Conservation (phyloP, 2,888 invertebrate genomes). For the Leucania comma region DNA sequence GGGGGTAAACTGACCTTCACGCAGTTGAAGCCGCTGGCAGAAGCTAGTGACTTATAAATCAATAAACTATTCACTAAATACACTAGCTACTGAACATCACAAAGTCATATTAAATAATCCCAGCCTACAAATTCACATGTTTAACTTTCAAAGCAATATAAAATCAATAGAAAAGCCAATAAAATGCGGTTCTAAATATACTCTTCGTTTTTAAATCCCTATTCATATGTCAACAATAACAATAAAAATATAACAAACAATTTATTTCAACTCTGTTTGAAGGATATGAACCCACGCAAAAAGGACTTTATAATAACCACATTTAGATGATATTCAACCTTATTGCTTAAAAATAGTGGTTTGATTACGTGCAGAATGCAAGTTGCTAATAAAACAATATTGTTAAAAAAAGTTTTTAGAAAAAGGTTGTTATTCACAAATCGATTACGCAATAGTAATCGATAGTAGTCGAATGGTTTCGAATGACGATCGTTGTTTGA, state of each 20-base stretch:
- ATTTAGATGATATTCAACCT: conserved; percentile 3
- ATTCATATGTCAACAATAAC: conserved; percentile 64
- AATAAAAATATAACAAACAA: conserved; percentile 63
- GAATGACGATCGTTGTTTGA: conserved; percentile 74
- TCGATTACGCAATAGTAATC: conserved; percentile 84
- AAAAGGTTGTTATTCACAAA: conserved; percentile 81
- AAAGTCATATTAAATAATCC: conserved; percentile 10
- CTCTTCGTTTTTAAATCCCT: conserved; percentile 50
- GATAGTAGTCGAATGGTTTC: conserved; percentile 84
- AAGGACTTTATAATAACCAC: neutral
- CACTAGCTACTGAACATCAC: neutral
- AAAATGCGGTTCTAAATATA: conserved; percentile 40
- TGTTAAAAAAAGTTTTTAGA: conserved; percentile 68
- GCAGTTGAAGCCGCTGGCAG: too few relatives aligned
- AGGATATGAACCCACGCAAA: conserved; percentile 70
- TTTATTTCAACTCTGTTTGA: conserved; percentile 67
- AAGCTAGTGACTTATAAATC: neutral
- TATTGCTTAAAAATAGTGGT: neutral
- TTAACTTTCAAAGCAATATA: conserved; percentile 18
- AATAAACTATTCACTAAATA: neutral
- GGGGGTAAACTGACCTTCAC: too few relatives aligned
- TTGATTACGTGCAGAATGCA: neutral
- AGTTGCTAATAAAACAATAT: conserved; percentile 43
- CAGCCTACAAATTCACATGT: neutral
- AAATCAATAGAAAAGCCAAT: conserved; percentile 45